Percentiles rank a stretch among this genome's conserved stretches.
Evolutionary conservation across 64 coral and sea anemone genomes (phyloP).

Genomic region (Catalaphyllia jardinei): DNA sequence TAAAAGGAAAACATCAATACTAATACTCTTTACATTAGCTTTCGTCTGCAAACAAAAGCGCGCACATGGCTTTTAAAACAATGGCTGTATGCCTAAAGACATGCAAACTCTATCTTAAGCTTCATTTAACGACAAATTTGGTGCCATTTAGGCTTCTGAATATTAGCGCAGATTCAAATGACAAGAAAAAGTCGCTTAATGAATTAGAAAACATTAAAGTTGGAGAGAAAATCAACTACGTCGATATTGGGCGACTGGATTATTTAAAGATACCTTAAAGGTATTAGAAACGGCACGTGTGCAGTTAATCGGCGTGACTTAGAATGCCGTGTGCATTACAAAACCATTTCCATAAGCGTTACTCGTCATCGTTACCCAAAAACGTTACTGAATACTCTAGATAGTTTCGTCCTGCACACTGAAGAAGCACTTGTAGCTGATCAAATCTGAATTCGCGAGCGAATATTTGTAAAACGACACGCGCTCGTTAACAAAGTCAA

Average conservation of each 20-base stretch:
- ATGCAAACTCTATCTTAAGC: neutral
- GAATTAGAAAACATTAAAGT: neutral
- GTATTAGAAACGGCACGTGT: neutral
- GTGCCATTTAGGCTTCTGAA: neutral
- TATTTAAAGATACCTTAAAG: neutral
- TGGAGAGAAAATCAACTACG: neutral
- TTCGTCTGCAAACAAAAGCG: constrained; percentile 19
- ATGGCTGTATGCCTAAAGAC: neutral
- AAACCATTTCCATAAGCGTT: too few relatives aligned
- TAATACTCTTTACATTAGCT: constrained; percentile 40
- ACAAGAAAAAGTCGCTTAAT: neutral
- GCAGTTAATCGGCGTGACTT: neutral
- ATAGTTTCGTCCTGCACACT: too few relatives aligned
- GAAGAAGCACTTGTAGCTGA: neutral
- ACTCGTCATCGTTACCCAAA: too few relatives aligned
- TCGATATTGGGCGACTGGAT: neutral
- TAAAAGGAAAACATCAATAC: constrained; percentile 3
- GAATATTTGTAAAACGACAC: constrained; percentile 1
- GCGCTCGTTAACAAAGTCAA: constrained; percentile 16
- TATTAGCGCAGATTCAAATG: neutral
- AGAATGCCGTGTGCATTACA: too few relatives aligned
- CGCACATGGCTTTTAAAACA: constrained; percentile 29
- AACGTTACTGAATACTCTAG: too few relatives aligned
- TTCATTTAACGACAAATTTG: neutral
- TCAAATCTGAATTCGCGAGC: neutral